phyloP scores from a whole-genome alignment of 64 coral and sea anemone genomes.

The Montipora sp. region DNA sequence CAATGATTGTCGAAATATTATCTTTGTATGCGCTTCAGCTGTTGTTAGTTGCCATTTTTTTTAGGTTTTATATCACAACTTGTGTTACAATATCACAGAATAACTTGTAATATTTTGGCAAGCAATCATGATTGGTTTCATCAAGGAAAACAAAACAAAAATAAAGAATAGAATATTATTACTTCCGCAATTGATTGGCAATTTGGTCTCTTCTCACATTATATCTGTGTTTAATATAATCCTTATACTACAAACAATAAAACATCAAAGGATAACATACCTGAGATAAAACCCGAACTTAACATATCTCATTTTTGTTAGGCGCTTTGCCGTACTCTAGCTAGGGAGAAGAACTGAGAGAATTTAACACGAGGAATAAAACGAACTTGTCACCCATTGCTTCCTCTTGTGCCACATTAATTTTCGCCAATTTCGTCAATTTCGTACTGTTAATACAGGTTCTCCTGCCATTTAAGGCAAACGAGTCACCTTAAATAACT shows the following conservation, averaged over 20 bases:
- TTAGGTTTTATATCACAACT: neutral
- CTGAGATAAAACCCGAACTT: neutral
- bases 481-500: neutral
- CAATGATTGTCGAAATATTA: neutral
- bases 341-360: neutral
- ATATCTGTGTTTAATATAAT: neutral
- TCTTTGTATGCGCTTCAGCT: neutral
- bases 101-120: neutral
- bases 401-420: neutral
- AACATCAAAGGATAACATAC: neutral
- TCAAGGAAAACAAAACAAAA: conserved; percentile 27
- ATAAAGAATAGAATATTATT: neutral
- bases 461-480: too few relatives aligned
- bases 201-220: neutral
- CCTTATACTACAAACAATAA: neutral
- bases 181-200: neutral
- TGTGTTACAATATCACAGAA: neutral
- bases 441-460: neutral
- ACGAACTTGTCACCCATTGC: neutral
- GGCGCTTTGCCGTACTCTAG: conserved; percentile 12
- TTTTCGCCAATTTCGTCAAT: neutral
- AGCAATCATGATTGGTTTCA: neutral
- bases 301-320: conserved; percentile 23
- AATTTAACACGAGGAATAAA: neutral
- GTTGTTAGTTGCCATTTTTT: neutral